Percentiles rank a stretch among this genome's conserved stretches.
These are phyloP conservation scores for Fragum fragum DNA, from an alignment of 2,888 invertebrate species.

Conservation along the genomic window DNA sequence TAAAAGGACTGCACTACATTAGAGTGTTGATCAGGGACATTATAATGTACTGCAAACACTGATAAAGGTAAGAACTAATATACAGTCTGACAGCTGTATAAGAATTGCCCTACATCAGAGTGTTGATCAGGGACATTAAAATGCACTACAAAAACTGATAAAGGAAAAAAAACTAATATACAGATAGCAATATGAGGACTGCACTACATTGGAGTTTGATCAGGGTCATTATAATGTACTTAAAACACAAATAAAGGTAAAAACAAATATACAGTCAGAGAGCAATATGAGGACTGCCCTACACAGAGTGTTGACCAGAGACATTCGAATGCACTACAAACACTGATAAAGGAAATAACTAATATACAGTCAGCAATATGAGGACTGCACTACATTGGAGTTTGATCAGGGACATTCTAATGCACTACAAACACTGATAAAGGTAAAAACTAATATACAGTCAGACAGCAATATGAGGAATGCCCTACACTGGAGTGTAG, in stretches of 20 bases:
- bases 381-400: conserved; percentile 68
- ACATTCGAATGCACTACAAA: conserved; percentile 57
- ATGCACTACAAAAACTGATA: conserved; percentile 55
- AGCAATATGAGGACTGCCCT: conserved; percentile 65
- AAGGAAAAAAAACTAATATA: conserved; percentile 54
- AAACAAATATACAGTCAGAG: conserved; percentile 34
- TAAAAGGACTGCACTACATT: conserved; percentile 69
- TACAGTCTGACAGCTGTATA: conserved; percentile 57
- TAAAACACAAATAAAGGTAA: conserved; percentile 56
- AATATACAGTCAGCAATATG: conserved; percentile 45
- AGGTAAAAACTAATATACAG: conserved; percentile 41
- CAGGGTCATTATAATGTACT: conserved; percentile 60
- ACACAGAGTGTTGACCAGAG: conserved; percentile 68
- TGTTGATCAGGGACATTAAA: conserved; percentile 64
- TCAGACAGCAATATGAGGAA: conserved; percentile 66
- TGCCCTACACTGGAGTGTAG: conserved; percentile 68
- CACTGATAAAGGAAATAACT: conserved; percentile 60
- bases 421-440: conserved; percentile 54
- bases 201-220: conserved; percentile 68
- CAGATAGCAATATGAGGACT: conserved; percentile 60
- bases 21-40: conserved; percentile 66
- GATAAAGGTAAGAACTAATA: conserved; percentile 49
- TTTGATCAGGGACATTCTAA: conserved; percentile 61
- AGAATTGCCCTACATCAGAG: conserved; percentile 67
- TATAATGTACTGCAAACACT: conserved; percentile 56